Base-by-base conservation (phyloP, 2,113 vertebrate species). In the Benthochromis sp. region DNA sequence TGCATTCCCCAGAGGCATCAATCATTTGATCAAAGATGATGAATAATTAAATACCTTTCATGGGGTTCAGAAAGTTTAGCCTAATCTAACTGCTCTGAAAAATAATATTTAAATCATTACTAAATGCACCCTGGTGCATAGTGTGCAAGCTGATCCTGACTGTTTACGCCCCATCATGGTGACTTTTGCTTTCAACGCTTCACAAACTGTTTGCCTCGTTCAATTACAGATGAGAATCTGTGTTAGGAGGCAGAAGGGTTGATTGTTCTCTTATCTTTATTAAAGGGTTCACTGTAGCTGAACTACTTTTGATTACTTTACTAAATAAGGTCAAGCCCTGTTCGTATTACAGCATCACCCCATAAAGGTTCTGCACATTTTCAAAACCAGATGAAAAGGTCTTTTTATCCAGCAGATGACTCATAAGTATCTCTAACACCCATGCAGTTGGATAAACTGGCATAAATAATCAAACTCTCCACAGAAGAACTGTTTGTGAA, bases 1-100 rank as follows among this genome's bases (percentile, higher is more conserved):
- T 86, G 86, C 52, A 84, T 27, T 31, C 38, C 85, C 78, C 27
- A 11, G 53, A 84, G 57, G 45, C 57, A 81, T 81, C 87, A 86
- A 54, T 57, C 78, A 21, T 81, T 81, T 84, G 83, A 90, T 92
- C 90, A 89, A 86, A 88, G 82, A 27, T 11, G 3, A 13, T 91
- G 81, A 92, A 92, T 92, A 87, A 92, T 90, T 84, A 83, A 92
- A 36, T 69, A 61, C 76, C 78, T 71, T 89, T 86, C 88, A 81
- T 79, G 76, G 36, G 88, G 89, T 93, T 89, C 78, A 71, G 83
- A 82, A 86, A 87, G 89, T 90, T 92, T 61, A 91, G 40, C 7
- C 71, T 59, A 83, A 91, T 88, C 59, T 83, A 24, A 79, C 47
- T 31, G 59, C 81, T 63, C 59, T 59, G 9, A 81, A 38, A 82